Conservation (phyloP, 2,797 vertebrate species). For the Gallinago stenura region DNA sequence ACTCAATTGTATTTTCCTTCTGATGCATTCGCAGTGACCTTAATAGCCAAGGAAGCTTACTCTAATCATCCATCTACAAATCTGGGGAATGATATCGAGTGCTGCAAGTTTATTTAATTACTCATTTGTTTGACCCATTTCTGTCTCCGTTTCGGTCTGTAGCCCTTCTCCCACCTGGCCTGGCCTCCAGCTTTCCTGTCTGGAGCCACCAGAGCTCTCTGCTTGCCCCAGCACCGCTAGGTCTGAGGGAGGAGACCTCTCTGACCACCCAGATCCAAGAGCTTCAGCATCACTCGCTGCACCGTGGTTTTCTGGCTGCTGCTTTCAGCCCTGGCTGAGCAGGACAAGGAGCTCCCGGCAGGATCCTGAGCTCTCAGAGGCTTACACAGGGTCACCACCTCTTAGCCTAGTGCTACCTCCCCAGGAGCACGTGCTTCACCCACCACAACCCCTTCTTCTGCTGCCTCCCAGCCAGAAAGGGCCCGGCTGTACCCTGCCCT, state of each 20-base stretch:
- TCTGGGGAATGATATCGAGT: not conserved
- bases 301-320: not conserved
- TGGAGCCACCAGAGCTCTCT: not conserved
- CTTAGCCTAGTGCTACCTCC: not conserved
- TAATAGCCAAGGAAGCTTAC: constrained; percentile 1
- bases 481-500: not conserved
- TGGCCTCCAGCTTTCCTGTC: not conserved
- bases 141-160: fast-evolving
- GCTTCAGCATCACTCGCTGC: not conserved
- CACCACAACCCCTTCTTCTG: not conserved
- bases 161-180: not conserved
- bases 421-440: fast-evolving
- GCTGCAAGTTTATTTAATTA: not conserved
- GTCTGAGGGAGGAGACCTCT: not conserved
- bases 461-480: not conserved
- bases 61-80: constrained; percentile 8
- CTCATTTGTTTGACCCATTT: constrained; percentile 19
- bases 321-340: not conserved
- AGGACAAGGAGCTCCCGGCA: not conserved
- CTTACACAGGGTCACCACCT: not conserved
- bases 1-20: not conserved
- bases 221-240: not conserved
- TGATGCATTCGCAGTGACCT: not conserved
- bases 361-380: not conserved
- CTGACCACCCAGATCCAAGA: not conserved